These are phyloP conservation scores for Oedothorax gibbosus DNA, from an alignment of 1,140 invertebrate species.

Conservation along the genomic window DNA sequence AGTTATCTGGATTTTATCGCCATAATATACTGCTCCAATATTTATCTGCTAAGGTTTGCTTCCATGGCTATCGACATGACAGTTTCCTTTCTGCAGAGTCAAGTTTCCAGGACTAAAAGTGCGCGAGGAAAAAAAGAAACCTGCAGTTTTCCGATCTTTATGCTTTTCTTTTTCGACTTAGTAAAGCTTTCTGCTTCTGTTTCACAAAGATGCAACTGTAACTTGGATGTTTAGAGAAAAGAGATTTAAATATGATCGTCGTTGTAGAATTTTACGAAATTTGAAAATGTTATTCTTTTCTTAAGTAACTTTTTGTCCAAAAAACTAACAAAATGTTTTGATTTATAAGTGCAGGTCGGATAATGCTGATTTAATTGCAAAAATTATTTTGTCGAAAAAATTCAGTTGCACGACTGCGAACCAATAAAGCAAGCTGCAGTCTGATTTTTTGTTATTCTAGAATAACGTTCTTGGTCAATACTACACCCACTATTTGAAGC, in stretches of 20 bases:
- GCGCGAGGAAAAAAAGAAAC: slow-evolving; percentile 26
- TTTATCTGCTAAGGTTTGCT: slow-evolving; percentile 30
- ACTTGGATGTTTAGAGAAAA: too few species aligned
- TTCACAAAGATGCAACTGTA: too few species aligned
- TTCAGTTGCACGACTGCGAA: too few species aligned
- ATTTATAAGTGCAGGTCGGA: too few species aligned
- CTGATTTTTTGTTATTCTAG: slow-evolving; percentile 53
- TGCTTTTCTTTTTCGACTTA: slow-evolving; percentile 14
- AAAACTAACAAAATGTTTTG: too few species aligned
- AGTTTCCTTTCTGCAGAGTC: slow-evolving; percentile 48
- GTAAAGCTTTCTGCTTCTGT: neutral
- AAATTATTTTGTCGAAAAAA: too few species aligned
- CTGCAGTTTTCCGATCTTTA: neutral
- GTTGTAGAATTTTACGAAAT: too few species aligned
- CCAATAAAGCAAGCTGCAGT: too few species aligned
- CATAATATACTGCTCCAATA: slow-evolving; percentile 20
- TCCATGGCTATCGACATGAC: slow-evolving; percentile 40
- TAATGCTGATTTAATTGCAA: too few species aligned
- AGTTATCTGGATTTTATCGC: slow-evolving; percentile 7
- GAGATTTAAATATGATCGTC: too few species aligned
- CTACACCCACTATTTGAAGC: slow-evolving; percentile 41
- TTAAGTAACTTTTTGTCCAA: too few species aligned
- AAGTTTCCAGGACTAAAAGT: slow-evolving; percentile 45
- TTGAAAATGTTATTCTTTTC: too few species aligned
- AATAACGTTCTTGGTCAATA: slow-evolving; percentile 56